phyloP scores from a whole-genome alignment of 2,888 invertebrate genomes.

The Diarsia rubi region DNA sequence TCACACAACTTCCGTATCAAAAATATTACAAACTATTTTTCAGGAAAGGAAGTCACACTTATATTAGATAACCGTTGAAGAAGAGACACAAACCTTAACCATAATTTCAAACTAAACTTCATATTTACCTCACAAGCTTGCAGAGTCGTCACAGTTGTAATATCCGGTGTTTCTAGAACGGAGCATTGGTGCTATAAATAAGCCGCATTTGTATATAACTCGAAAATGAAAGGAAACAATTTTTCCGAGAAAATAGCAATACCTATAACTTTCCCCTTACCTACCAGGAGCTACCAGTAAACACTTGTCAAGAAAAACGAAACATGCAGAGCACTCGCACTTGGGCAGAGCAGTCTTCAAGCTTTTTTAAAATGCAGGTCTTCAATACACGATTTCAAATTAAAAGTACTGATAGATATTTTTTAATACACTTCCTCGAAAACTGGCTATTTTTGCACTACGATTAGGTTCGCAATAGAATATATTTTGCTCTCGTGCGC shows the following conservation, averaged over 20 bases:
- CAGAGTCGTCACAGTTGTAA: background rate
- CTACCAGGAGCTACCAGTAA: background rate
- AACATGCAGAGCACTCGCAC: too few relatives aligned
- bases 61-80: background rate
- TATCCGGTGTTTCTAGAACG: background rate
- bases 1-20: background rate
- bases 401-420: background rate
- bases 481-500: too few relatives aligned
- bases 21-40: background rate
- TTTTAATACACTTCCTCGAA: too few relatives aligned
- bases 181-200: background rate
- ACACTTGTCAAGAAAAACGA: background rate
- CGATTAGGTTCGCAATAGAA: too few relatives aligned
- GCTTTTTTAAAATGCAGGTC: background rate
- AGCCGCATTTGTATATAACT: background rate
- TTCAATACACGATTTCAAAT: background rate
- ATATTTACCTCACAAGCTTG: background rate
- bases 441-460: too few relatives aligned
- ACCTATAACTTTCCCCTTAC: background rate
- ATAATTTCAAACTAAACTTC: background rate
- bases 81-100: background rate
- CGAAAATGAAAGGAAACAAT: background rate
- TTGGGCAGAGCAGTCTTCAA: background rate
- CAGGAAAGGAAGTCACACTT: background rate
- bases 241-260: background rate